These are phyloP conservation scores for Syngnathus scovelli DNA, from an alignment of 2,113 vertebrate species.

Conservation along the genomic window DNA sequence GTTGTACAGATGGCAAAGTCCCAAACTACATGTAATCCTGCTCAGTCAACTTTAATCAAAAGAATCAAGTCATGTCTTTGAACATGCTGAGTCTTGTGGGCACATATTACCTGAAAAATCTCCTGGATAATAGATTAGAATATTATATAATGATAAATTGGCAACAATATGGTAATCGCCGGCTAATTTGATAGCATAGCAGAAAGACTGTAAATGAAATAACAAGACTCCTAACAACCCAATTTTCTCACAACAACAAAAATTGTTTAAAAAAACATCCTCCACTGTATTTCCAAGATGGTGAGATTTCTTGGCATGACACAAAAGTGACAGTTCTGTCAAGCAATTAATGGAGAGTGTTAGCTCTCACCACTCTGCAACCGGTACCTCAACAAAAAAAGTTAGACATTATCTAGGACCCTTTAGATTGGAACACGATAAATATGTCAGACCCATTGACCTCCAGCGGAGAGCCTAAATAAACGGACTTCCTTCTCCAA, in stretches of 20 bases:
- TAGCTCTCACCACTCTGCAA: not conserved
- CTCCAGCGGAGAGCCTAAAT: conserved; percentile 10
- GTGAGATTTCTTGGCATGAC: not conserved
- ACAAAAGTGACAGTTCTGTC: not conserved
- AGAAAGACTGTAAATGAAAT: not conserved
- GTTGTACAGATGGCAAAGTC: conserved; percentile 46
- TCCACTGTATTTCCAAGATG: not conserved
- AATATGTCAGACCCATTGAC: not conserved
- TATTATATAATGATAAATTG: not conserved
- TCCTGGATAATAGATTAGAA: too few relatives aligned
- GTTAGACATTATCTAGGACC: not conserved
- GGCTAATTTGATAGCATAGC: not conserved
- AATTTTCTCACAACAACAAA: not conserved
- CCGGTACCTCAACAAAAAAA: not conserved
- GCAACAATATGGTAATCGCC: not conserved
- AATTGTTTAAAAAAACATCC: not conserved
- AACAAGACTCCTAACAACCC: not conserved
- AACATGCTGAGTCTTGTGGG: conserved; percentile 5
- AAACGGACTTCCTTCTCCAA: conserved; percentile 9
- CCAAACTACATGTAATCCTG: conserved; percentile 49
- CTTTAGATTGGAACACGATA: not conserved
- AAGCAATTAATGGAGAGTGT: not conserved
- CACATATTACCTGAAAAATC: not conserved
- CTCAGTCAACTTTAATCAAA: conserved; percentile 10
- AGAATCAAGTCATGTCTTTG: conserved; percentile 2